Evolutionary conservation across 2,113 vertebrate genomes (phyloP), one percentile per base, ranked within the genome.

Genomic region (Percopsis transmontana): DNA sequence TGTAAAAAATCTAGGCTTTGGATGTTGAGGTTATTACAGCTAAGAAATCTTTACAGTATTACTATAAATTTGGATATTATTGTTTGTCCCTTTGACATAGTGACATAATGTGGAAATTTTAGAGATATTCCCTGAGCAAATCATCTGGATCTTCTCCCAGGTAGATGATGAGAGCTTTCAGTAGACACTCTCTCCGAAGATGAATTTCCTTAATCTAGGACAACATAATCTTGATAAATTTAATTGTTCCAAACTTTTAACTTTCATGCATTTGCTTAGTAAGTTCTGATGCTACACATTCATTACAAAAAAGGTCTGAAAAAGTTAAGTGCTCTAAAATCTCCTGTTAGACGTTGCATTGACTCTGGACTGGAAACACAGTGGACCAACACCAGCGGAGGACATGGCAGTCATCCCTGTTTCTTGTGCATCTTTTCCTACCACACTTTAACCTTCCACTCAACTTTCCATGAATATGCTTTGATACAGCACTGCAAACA

Each of bases 91-190:
- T 48, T 48, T 48, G 45, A 48, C 11, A 48, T n/a, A n/a, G 45
- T 14, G 21, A 54, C 21, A 27, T 54, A 11, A 20, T 54, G 52
- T 54, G 13, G 20, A 44, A 60, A 45, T 15, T 23, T 60, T 24
- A 13, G 47, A 24, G 41, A 60, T 24, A 45, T 60, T 21, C 58
- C 41, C 27, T 45, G 40, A 60, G 45, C 58, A 60, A 1, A 42
- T 60, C 40, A 16, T 60, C 41, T 45, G 20, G 20, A 47, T 60
- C 58, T 47, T 45, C 58, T 45, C 58, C 58, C 41, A 61, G 58
- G 58, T 23, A 61, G 41, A 61, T 59, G 58, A 15, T 61, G 42
- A 61, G 58, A 21, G 42, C 58, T 45, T 59, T 61, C 20, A 47
- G 58, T 19, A 61, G 20, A 23, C 58, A 61, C 23, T 23, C 52